Evolutionary conservation across 2,888 invertebrate genomes (phyloP).

Genomic region (Tiphia femorata): DNA sequence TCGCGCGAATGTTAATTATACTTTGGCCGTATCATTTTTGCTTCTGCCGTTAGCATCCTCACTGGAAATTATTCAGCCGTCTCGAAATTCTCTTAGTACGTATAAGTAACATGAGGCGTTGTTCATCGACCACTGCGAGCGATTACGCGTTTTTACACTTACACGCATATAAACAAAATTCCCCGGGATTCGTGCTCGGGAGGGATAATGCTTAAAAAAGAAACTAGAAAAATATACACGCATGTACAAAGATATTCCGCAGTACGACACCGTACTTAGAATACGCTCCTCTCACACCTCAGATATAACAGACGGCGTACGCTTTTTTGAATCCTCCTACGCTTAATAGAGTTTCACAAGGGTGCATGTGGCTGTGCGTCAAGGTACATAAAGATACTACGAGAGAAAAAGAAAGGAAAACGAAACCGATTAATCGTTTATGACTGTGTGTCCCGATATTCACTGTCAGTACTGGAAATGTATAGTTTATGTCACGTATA

Average conservation of each 20-base stretch:
- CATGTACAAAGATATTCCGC: conserved; percentile 39
- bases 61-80: no score
- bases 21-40: no score
- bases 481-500: neutral
- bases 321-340: no score
- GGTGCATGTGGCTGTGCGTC: conserved; percentile 40
- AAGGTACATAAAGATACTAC: conserved; percentile 25
- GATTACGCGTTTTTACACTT: neutral
- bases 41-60: no score
- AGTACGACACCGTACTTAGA: conserved; percentile 38
- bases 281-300: conserved; percentile 16
- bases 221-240: conserved; percentile 51
- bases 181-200: neutral
- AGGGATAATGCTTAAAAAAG: conserved; percentile 10
- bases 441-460: neutral
- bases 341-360: no score
- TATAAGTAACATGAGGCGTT: no score
- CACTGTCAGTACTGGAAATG: neutral
- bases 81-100: no score
- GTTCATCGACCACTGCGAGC: neutral
- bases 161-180: neutral
- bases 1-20: no score
- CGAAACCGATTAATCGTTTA: neutral
- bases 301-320: conserved; percentile 26
- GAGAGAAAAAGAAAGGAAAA: neutral